A percentile compares a stretch with the other conserved stretches of the same genome.
phyloP scores from a whole-genome alignment of 1,140 invertebrate species.

The Oryzaephilus surinamensis region DNA sequence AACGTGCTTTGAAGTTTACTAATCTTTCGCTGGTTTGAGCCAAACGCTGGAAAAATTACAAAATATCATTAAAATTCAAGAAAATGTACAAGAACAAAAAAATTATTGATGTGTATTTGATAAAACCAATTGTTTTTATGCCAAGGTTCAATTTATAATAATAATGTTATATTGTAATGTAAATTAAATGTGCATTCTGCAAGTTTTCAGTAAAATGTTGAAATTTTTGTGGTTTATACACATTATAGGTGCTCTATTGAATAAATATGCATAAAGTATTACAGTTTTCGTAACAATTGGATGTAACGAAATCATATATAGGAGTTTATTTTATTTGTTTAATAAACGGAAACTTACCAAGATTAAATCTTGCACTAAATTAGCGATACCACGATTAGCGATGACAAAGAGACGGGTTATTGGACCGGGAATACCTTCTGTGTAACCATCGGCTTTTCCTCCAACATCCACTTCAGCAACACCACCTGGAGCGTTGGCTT shows the following conservation, averaged over 20 bases:
- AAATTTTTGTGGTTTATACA: no score
- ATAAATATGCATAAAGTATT: no score
- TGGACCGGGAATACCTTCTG: constrained; percentile 72
- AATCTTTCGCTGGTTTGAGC: constrained; percentile 78
- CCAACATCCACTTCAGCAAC: constrained; percentile 34
- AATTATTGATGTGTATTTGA: neutral
- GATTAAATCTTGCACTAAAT: constrained; percentile 75
- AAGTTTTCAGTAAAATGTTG: no score
- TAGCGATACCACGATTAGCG: constrained; percentile 71
- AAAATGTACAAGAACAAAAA: constrained; percentile 18
- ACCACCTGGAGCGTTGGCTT: constrained; percentile 42
- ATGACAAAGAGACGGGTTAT: constrained; percentile 74
- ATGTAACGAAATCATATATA: no score
- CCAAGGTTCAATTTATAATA: no score
- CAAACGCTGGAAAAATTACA: constrained; percentile 58
- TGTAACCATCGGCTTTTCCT: constrained; percentile 42
- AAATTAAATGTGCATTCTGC: no score
- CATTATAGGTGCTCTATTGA: no score
- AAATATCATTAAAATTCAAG: no score
- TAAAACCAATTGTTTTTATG: no score
- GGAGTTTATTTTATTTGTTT: no score
- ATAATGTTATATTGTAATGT: no score
- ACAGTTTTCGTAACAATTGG: no score
- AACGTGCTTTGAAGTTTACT: constrained; percentile 81
- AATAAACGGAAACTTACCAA: constrained; percentile 54